Base-by-base conservation (phyloP, 1,140 invertebrate genomes). In the Pogonomyrmex barbatus region DNA sequence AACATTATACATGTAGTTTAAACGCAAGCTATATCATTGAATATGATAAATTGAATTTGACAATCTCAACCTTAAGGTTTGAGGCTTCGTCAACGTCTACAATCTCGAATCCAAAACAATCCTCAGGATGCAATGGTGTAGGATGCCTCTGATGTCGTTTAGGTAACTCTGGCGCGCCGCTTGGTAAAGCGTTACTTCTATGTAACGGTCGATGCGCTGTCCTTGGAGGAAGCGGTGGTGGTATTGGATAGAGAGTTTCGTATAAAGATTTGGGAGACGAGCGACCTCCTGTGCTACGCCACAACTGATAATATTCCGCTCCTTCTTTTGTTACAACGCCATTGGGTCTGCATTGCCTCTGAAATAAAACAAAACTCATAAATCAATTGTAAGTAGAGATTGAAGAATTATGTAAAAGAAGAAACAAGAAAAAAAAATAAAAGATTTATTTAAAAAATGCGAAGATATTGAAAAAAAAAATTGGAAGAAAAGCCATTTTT, bases 61-160 rank as follows among this genome's bases (percentile, higher is more conserved):
- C 8, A 62, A 45, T 71, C 2, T 52, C 36, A 73, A 94, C 94
- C 87, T 95, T 95, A 52, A 93, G 91, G 83, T 93, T 94, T 6
- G 92, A 90, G 36, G 95, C 90, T 93, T 97, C 97, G 92, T 97
- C 97, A 33, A 97, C 97, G 91, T 97, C 97, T 75, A 97, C 97
- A 60, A 97, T 96, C 93, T 97, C 97, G 93, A 97, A 97, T 84
- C 96, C 96, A 93, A 97, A 97, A 76, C 96, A 96, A 92, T 97
- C 97, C 95, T 97, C 97, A 3, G 96, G 96, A 86, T 95, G 93
- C 54, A 94, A 85, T 0, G 93, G 94, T 50, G 91, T 83, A 14
- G 91, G 81, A 58, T 93, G 90, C 67, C 96, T 96, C 71, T 96
- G 94, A 79, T 96, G 96, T 85, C 96, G 94, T 78, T 92, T 93